Evolutionary conservation across 2,113 vertebrate species (phyloP).

Genomic region (Alligator mississippiensis): DNA sequence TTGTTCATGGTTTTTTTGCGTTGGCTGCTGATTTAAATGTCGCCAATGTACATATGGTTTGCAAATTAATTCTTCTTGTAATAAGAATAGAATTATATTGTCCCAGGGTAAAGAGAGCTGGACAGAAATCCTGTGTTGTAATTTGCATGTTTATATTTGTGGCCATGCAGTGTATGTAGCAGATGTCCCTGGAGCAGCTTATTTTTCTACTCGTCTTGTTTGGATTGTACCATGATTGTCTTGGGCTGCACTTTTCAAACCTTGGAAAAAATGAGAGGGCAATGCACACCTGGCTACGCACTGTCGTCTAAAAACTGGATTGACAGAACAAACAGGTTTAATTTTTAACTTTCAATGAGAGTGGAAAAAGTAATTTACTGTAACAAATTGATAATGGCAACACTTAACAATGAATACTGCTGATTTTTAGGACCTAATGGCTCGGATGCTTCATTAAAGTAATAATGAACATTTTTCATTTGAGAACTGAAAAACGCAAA

Average conservation of each 20-base stretch:
- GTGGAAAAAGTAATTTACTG: neutral
- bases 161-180: neutral
- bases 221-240: neutral
- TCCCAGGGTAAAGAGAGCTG: neutral
- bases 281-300: neutral
- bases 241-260: neutral
- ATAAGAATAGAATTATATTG: slow-evolving; percentile 21
- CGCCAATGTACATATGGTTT: neutral
- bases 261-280: too few relatives aligned
- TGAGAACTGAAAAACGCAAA: neutral
- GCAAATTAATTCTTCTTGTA: slow-evolving; percentile 27
- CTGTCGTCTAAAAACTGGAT: neutral
- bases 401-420: neutral
- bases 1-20: slow-evolving; percentile 36
- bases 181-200: neutral
- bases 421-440: neutral
- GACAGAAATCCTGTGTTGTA: neutral
- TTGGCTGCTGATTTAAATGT: slow-evolving; percentile 30
- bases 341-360: neutral
- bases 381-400: neutral
- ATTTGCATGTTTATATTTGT: neutral
- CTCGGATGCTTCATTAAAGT: neutral
- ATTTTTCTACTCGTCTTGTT: neutral
- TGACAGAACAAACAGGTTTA: neutral
- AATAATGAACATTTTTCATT: neutral